Base-by-base conservation (phyloP, 64 coral and sea anemone species). In the Montipora foliosa region DNA sequence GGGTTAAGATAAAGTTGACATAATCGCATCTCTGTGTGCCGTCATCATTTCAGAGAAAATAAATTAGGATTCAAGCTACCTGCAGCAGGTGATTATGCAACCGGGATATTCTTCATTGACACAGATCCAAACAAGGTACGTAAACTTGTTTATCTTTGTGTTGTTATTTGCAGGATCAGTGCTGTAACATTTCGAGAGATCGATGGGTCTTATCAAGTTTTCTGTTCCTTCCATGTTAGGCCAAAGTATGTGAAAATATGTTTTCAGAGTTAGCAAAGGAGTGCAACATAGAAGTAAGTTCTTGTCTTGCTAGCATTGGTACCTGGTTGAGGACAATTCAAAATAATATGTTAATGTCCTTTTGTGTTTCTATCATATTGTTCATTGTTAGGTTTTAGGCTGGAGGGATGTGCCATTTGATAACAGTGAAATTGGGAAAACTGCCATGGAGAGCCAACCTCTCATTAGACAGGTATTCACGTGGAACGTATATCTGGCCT, bases 61-160 rank as follows among this genome's bases (percentile, higher is more conserved):
- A 87, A 91, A 14, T 79, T 91, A n/a, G 78, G 85, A 3, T 91
- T 96, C 70, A 95, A 45, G n/a, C 75, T 98, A 47, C 97, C 97
- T 50, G 8, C 45, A 21, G 88, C 79, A 52, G 94, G 97, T 68
- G 82, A 94, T 15, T 98, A 98, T 94, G 97, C 97, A 12, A 89
- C 97, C 75, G 97, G 97, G 73, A 80, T 98, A 16, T 80, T 98
- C 44, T 98, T 98, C 17, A 49, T 98, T 22, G 94, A 98, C 64
- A 93, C 84, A 20, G 94, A 96, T n/a, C 76, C 72, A 48, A 82
- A 78, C 70, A 95, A 98, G 94, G 97, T 98, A 91, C 37, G 37
- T 37, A 52, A 21, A 8, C 21, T 60, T 68, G 22, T 37, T 2
- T 79, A 24, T 5, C 11, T 71, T 15, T 17, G 25, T 5, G 60